Evolutionary conservation across 1,140 invertebrate species (phyloP), one percentile per base, ranked within the genome.

Genomic region (Penaeus chinensis): DNA sequence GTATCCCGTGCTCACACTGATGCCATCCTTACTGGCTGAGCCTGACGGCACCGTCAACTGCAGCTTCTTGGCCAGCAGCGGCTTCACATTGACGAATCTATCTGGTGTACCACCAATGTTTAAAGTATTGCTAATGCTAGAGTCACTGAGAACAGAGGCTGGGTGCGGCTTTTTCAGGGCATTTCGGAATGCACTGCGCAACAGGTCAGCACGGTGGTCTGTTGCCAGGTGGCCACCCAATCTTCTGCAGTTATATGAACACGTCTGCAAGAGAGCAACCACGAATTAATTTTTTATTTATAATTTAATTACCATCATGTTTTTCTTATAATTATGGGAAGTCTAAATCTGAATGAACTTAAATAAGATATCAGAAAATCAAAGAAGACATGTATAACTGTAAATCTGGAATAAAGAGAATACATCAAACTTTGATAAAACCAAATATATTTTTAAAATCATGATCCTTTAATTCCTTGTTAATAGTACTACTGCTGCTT

Each of bases 141-240:
- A 76, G 78, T 88, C 89, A 42, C 78, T 77, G 22, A 90, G 65
- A 61, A 88, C 74, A 22, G 82, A 69, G 42, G 82, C 87, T 10
- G 87, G 85, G 54, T 89, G 88, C 32, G 89, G 89, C 62, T 90
- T 90, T 82, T 89, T 90, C 69, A 90, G 84, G 32, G 89, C 89
- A 61, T 66, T 90, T 78, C 86, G 42, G 47, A 90, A 84, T 76
- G 88, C 87, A 87, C 88, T 90, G 7, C 89, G 85, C 62, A 90
- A 71, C 60, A 89, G 74, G 61, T 90, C 89, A 24, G 62, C 71
- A 61, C 85, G 85, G 71, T 90, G 89, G 54, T 90, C 89, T 27
- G 87, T 74, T n/a, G 87, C 76, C 76, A 90, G 78, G 63, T 87
- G 89, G 54, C 89, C 89, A 71, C 89, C 89, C 11, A 90, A 76